Evolutionary conservation across 2,113 vertebrate genomes (phyloP), one percentile per base, ranked within the genome.

Genomic region (Percina caprodes): DNA sequence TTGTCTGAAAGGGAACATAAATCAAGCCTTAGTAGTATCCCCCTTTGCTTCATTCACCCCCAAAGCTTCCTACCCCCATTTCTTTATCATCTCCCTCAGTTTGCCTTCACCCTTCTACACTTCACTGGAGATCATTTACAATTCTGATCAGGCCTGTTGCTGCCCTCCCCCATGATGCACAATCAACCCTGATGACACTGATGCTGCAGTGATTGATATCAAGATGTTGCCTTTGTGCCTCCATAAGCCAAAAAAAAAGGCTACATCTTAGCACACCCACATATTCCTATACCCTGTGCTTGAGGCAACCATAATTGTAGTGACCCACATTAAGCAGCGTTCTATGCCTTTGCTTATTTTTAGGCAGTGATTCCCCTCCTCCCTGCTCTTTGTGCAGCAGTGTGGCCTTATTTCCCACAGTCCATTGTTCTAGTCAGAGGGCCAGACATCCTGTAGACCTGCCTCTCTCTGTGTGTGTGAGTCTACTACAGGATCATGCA

Each of bases 401-500:
- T 14, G 60, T 69, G 62, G 77, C 85, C 75, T 71, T 55, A 56
- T 85, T 89, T 85, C 74, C 88, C 81, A 66, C 21, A 75, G 63
- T 80, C 80, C 72, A 93, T 93, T 93, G 92, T 94, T 91, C 58
- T 59, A 74, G 24, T 48, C 46, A 67, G 14, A 70, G 62, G 54
- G 33, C 46, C 85, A 86, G 77, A 73, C 80, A 92, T 94, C 93
- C 93, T 92, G 90, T 83, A 86, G 80, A 84, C 83, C 78, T 77
- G 70, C 65, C 69, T 54, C n/a, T n/a, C n/a, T 60, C 35, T 56
- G 33, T 62, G 4, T 23, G 10, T 35, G 26, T 23, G 35, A 23
- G 30, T 67, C 5, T 52, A n/a, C 35, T 5, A 15, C 30, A 69
- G 24, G 45, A 45, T 16, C 3, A 45, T 62, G 14, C 30, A 33